These are phyloP conservation scores for Diaphora mendica DNA, from an alignment of 2,888 invertebrate genomes.

Conservation along the genomic window DNA sequence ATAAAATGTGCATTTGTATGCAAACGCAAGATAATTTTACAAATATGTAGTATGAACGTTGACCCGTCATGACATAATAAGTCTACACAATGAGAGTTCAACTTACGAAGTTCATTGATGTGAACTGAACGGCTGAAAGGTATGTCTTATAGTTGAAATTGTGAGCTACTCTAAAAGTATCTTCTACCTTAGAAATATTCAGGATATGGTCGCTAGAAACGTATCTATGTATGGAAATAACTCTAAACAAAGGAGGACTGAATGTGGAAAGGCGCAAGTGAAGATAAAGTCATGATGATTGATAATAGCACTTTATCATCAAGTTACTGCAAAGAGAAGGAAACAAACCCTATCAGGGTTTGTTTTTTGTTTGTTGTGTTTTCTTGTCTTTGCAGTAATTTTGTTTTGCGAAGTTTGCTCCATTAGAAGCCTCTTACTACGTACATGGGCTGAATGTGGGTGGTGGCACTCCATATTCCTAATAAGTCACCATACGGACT, in stretches of 20 bases:
- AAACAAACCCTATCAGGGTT: no score
- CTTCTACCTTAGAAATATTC: background rate
- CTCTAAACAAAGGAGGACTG: background rate
- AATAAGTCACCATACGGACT: no score
- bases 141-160: background rate
- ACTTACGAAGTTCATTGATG: no score
- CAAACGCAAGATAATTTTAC: background rate
- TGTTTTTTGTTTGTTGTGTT: no score
- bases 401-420: no score
- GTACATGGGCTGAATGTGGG: no score
- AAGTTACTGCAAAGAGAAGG: no score
- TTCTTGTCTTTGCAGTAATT: no score
- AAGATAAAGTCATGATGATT: background rate
- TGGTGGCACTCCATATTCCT: no score
- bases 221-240: background rate
- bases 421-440: no score
- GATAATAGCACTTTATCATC: background rate
- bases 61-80: background rate
- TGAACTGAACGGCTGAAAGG: no score
- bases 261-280: background rate
- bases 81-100: background rate
- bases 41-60: background rate
- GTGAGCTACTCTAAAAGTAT: background rate
- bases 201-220: background rate
- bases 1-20: background rate